These are phyloP conservation scores for Anseranas semipalmata DNA, from an alignment of 2,113 vertebrate genomes.

Conservation along the genomic window DNA sequence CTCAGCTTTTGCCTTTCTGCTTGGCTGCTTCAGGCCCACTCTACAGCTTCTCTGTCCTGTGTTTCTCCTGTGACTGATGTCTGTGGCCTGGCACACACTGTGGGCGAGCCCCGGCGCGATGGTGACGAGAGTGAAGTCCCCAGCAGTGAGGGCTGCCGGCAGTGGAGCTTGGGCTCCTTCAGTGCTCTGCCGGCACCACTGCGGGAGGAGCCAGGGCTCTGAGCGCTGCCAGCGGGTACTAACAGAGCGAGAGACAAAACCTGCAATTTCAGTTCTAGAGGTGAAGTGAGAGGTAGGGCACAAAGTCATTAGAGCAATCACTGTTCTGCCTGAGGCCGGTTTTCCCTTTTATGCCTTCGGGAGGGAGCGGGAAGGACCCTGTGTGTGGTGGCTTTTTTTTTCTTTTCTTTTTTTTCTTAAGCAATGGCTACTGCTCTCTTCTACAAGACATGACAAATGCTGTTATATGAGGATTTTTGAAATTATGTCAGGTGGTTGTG, in stretches of 20 bases:
- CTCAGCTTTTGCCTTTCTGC: background rate
- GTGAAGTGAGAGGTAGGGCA: background rate
- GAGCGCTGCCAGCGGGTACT: background rate
- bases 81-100: background rate
- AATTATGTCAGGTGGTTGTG: background rate
- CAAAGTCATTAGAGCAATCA: background rate
- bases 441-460: background rate
- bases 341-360: background rate
- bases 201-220: accelerated
- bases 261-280: background rate
- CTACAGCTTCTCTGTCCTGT: background rate
- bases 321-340: background rate
- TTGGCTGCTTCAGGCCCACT: background rate
- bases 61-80: background rate
- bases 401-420: background rate
- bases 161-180: background rate
- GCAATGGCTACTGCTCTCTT: background rate
- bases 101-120: accelerated
- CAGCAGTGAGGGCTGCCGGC: background rate
- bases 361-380: background rate
- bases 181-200: background rate
- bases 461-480: background rate
- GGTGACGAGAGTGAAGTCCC: background rate
- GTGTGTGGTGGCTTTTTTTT: background rate
- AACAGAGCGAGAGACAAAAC: background rate